Conservation (phyloP, 2,113 vertebrate genomes). For the Laterallus jamaicensis region DNA sequence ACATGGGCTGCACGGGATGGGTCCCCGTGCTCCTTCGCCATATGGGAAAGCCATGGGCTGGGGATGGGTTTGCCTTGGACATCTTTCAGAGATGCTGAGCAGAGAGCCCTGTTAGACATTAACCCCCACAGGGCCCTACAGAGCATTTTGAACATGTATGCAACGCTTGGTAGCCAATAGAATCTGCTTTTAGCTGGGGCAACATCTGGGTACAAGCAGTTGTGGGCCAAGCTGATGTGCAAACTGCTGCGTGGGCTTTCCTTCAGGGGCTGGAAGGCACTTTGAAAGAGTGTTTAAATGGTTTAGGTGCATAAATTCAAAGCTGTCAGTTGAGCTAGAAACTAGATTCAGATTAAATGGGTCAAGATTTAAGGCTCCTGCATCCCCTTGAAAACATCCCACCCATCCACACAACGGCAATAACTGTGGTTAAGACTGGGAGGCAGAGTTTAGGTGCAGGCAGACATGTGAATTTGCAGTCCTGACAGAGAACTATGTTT, state of each 20-base stretch:
- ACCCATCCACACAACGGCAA: accelerated
- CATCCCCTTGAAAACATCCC: background rate
- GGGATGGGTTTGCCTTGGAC: background rate
- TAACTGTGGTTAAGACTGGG: background rate
- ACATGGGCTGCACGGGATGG: background rate
- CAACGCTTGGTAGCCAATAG: background rate
- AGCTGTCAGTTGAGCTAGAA: background rate
- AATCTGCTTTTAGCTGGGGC: background rate
- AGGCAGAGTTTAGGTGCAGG: background rate
- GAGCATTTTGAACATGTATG: background rate
- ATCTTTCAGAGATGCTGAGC: conserved; percentile 21
- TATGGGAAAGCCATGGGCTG: background rate
- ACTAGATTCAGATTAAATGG: background rate
- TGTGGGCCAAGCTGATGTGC: background rate
- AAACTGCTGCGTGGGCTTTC: background rate
- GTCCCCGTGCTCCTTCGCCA: background rate
- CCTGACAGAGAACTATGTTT: conserved; percentile 39
- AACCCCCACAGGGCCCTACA: background rate
- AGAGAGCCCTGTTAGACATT: background rate
- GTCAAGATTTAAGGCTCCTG: background rate
- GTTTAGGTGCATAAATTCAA: background rate
- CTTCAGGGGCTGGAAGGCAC: background rate
- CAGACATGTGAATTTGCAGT: background rate
- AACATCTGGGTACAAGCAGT: background rate
- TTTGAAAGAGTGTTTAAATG: background rate